Base-by-base conservation (phyloP, 2,113 vertebrate genomes). In the Meles meles region DNA sequence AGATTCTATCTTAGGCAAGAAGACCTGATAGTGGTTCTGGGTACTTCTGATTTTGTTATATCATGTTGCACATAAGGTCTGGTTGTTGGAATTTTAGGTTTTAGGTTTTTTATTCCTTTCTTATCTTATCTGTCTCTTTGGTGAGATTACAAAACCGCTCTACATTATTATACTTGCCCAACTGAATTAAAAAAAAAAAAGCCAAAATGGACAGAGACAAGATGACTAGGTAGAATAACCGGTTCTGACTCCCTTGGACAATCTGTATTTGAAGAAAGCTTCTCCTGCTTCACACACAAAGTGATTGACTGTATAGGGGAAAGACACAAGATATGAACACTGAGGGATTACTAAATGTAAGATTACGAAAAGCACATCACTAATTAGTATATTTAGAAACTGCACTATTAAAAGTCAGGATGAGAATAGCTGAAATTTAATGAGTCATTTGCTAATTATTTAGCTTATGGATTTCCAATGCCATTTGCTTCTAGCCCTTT, bases 401-500 rank as follows among this genome's bases (percentile, higher is more conserved):
- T 39, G 86, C 9, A 55, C 18, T 88, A 72, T 94, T 95, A 49
- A 89, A 86, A 96, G 47, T 90, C 84, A 90, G 47, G 42, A 92
- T 90, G n/a, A 87, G 87, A 95, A 85, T 59, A 81, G 74, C 63
- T 97, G 67, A 90, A 92, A 89, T 91, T 65, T 95, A 88, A 93
- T 92, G 84, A 94, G 20, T 91, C 39, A 83, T 61, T 97, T 92
- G 44, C 63, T 96, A 90, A 93, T 93, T 94, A 91, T 88, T 82
- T 85, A 91, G 44, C 12, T 76, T 61, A 96, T 95, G 47, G 82
- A 94, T 97, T 96, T 95, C 77, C 79, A 97, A 37, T 92, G 34
- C 27, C 13, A 55, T 90, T 97, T 97, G 47, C 61, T 93, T 92
- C 20, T 71, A 82, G 37, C 34, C 15, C 10, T 86, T 79, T 82